Evolutionary conservation across 2,888 invertebrate species (phyloP), one percentile per base, ranked within the genome.

Genomic region (Rhagonycha fulva): DNA sequence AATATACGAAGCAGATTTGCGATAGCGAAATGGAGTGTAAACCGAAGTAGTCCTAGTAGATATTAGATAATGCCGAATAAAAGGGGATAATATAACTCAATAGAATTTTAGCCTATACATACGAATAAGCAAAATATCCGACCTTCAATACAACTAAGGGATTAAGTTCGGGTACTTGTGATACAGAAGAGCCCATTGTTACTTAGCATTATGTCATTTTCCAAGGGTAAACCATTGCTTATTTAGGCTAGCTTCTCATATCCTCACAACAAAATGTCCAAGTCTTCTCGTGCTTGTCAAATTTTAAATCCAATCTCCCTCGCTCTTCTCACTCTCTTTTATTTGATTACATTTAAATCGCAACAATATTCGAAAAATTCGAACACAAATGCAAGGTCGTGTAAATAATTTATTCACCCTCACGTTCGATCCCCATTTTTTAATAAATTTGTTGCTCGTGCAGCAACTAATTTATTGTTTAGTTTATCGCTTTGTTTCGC

Each of bases 1-100:
- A 75, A 75, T 75, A 73, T 72, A 70, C 24, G 75, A 75, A 71
- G 75, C 75, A 78, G 79, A 78, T 78, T 78, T 73, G 71, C 78
- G 83, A 84, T 84, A 83, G 82, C 81, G 84, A 84, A 85, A 84
- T 85, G 84, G 84, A 83, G 84, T 84, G 85, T 85, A 84, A 85
- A 84, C 84, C 84, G 81, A 81, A 82, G 81, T 83, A 82, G 82
- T 83, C 84, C 82, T 78, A 79, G 78, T 81, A 78, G 82, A 84
- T 85, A 82, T 82, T 82, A 83, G 84, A 84, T 85, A 84, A 84
- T 84, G 77, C 80, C 77, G 81, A 82, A 83, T 83, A 81, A 81
- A 82, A 82, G 81, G 83, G 83, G 82, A 81, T 81, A 80, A 82
- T 80, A 81, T 78, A 80, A 80, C 80, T 82, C 81, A 82, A 82